These are phyloP conservation scores for Agonopterix arenella DNA, from an alignment of 2,888 invertebrate species.

Conservation along the genomic window DNA sequence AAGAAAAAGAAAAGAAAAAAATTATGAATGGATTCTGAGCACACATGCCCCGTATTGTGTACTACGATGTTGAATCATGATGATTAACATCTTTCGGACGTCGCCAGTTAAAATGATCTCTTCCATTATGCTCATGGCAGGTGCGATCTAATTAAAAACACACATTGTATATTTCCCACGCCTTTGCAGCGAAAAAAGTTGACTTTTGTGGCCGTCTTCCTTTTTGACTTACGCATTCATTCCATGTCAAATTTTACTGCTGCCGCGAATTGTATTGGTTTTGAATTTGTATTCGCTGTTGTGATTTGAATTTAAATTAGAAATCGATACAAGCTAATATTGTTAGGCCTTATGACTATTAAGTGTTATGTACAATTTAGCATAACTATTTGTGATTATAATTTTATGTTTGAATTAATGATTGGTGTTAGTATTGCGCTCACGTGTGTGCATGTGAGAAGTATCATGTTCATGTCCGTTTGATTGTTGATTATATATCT, in stretches of 20 bases:
- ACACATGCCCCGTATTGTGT: conserved; percentile 50
- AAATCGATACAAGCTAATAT: conserved; percentile 21
- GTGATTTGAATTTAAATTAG: conserved; percentile 22
- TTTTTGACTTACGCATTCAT: conserved; percentile 30
- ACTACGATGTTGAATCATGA: conserved; percentile 25
- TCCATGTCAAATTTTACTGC: conserved; percentile 24
- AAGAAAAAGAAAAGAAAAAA: conserved; percentile 35
- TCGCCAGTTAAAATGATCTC: conserved; percentile 40
- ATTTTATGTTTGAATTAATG: background rate
- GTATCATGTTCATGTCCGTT: background rate
- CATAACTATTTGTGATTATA: background rate
- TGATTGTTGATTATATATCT: background rate
- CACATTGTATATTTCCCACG: conserved; percentile 63
- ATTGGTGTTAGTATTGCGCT: background rate
- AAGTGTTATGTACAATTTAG: conserved; percentile 5
- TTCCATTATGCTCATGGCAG: conserved; percentile 38
- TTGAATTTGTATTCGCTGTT: conserved; percentile 20
- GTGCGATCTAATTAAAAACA: conserved; percentile 39
- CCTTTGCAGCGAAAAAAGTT: conserved; percentile 17
- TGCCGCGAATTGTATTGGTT: conserved; percentile 22
- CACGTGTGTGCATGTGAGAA: background rate
- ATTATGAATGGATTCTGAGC: conserved; percentile 48
- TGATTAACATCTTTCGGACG: conserved; percentile 57
- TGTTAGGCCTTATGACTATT: conserved; percentile 12
- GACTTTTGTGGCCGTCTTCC: conserved; percentile 30